Base-by-base conservation (phyloP, 2,797 vertebrate species). In the Meda fulgida region DNA sequence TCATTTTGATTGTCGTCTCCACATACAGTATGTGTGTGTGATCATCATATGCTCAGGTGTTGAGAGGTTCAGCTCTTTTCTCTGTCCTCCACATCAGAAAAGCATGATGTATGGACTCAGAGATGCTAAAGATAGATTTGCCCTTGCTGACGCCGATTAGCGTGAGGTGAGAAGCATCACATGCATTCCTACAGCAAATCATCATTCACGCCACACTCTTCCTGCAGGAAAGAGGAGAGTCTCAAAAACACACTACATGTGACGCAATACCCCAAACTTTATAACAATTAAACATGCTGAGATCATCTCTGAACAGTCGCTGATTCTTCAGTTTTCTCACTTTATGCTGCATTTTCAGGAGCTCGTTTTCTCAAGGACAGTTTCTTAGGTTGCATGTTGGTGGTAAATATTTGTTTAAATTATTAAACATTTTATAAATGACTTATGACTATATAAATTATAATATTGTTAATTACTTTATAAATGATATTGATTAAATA, bases 51-150 rank as follows among this genome's bases (percentile, higher is more conserved):
- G 46, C 65, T 53, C 65, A 21, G 65, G 29, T 66, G 60, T 71
- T n/a, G 34, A 69, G 31, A 69, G 34, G 29, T 14, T 55, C 48
- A 14, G 31, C 73, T 78, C 23, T n/a, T n/a, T 16, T 65, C 63
- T 65, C 11, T 60, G 75, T 36, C 34, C 34, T 78, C 34, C 13
- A 11, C 31, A 70, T 80, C 78, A 69, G 65, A 80, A n/a, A 67
- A n/a, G 23, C 14, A 11, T 58, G 80, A 81, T 43, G 67, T 81
- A 58, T 71, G 80, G 46, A 55, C 40, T 43, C 23, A 21, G 66
- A 36, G 36, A 71, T 55, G 79, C 79, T 81, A 81, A 81, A 71
- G 48, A 81, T 70, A 81, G 79, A 71, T 81, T 58, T 26, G 34
- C 79, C 66, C 79, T 81, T 58, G 79, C 16, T 58, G 79, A 58